Conservation (phyloP, 2,888 invertebrate species). For the Leptinotarsa peninsularis region DNA sequence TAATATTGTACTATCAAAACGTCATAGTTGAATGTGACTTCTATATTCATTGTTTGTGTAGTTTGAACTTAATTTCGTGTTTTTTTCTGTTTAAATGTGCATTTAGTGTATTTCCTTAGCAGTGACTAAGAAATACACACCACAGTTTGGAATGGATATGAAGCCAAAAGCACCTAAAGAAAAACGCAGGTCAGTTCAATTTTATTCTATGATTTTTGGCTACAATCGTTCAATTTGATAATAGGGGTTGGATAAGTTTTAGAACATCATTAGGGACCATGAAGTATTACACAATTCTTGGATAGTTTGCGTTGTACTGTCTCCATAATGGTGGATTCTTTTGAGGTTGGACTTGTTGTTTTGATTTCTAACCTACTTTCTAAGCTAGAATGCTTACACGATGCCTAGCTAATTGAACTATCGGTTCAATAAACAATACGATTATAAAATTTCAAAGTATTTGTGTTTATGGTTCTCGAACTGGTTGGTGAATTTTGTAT, state of each 20-base stretch:
- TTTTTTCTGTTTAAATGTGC: constrained; percentile 35
- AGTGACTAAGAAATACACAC: constrained; percentile 64
- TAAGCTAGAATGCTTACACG: neutral
- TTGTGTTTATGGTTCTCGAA: too few relatives aligned
- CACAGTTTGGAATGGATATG: constrained; percentile 56
- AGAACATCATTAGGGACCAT: neutral
- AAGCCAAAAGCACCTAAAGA: constrained; percentile 70
- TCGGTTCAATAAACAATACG: too few relatives aligned
- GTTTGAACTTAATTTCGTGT: constrained; percentile 42
- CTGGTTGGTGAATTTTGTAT: too few relatives aligned
- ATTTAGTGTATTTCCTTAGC: constrained; percentile 63
- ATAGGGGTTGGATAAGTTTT: neutral
- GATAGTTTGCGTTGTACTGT: neutral
- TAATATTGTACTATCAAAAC: constrained; percentile 7
- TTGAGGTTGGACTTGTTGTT: constrained; percentile 7
- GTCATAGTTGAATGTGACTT: constrained; percentile 17
- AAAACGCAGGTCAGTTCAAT: constrained; percentile 75
- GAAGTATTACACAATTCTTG: neutral
- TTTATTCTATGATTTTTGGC: constrained; percentile 9
- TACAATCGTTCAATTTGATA: constrained; percentile 1
- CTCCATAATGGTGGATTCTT: neutral
- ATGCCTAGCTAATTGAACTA: neutral
- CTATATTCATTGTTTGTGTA: constrained; percentile 19
- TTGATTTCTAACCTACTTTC: constrained; percentile 11
- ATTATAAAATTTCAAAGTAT: too few relatives aligned